These are phyloP conservation scores for Ochlodes sylvanus DNA, from an alignment of 2,888 invertebrate genomes.

Conservation along the genomic window DNA sequence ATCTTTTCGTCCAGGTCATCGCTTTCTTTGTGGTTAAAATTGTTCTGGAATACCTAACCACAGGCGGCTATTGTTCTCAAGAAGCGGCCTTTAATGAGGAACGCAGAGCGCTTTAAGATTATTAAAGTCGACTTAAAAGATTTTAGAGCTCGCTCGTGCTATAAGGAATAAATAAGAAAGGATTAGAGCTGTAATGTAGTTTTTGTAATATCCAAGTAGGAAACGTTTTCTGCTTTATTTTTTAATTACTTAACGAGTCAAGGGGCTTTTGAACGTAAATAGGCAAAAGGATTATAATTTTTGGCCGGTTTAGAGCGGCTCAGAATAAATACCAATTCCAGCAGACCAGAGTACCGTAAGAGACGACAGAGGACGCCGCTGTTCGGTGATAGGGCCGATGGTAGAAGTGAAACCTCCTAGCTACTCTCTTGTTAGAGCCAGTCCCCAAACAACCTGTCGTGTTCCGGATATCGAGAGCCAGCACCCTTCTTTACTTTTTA, in stretches of 20 bases:
- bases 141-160: constrained; percentile 18
- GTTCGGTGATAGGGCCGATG: no score
- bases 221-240: not conserved
- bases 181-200: constrained; percentile 1
- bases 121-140: constrained; percentile 27
- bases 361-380: no score
- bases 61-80: constrained; percentile 19
- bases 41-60: constrained; percentile 19
- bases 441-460: no score
- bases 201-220: not conserved
- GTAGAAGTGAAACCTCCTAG: no score
- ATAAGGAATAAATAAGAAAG: constrained; percentile 22
- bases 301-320: no score
- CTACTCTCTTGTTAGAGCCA: no score
- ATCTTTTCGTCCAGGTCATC: constrained; percentile 24
- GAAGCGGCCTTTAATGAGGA: constrained; percentile 26
- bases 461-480: no score
- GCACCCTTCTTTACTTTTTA: no score
- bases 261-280: no score
- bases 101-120: constrained; percentile 25
- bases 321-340: no score
- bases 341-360: no score
- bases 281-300: no score
- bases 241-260: not conserved
- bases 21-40: constrained; percentile 18